phyloP scores from a whole-genome alignment of 2,888 invertebrate genomes.

The Drosophila flavopinicola region DNA sequence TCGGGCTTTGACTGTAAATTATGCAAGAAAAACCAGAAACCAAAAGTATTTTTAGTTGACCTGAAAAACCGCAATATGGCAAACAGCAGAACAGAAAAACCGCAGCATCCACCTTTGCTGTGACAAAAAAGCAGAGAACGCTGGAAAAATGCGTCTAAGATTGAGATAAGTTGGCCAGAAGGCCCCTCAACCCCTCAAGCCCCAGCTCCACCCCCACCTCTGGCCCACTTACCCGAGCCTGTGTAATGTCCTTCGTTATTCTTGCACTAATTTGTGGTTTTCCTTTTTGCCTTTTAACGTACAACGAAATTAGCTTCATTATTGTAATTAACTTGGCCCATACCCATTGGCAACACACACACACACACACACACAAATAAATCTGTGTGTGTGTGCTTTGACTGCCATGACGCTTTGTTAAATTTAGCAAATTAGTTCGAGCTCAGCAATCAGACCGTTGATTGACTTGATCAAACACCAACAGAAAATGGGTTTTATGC shows the following conservation, averaged over 20 bases:
- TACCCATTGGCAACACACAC: conserved; percentile 21
- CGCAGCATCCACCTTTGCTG: conserved; percentile 23
- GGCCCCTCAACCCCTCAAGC: not conserved
- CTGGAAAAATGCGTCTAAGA: conserved; percentile 62
- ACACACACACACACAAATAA: not conserved
- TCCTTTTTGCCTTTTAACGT: conserved; percentile 53
- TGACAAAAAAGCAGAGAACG: conserved; percentile 58
- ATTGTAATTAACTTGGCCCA: conserved; percentile 68
- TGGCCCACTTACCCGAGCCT: conserved; percentile 3
- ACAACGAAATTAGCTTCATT: conserved; percentile 66
- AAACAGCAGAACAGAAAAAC: conserved; percentile 27
- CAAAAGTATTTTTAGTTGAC: conserved; percentile 63
- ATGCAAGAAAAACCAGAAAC: conserved; percentile 46
- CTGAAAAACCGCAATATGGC: conserved; percentile 49
- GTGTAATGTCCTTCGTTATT: conserved; percentile 50
- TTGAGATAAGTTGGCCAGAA: conserved; percentile 57
- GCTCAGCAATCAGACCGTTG: conserved; percentile 38
- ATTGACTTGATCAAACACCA: conserved; percentile 39
- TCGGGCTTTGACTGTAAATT: conserved; percentile 50
- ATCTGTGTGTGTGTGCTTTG: not conserved
- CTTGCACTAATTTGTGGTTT: conserved; percentile 67
- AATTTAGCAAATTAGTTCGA: conserved; percentile 60
- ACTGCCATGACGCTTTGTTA: conserved; percentile 46
- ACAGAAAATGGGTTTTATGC: conserved; percentile 1
- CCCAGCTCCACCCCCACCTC: not conserved